Evolutionary conservation across 1,140 invertebrate genomes (phyloP).

Genomic region (Drosophila arizonae): DNA sequence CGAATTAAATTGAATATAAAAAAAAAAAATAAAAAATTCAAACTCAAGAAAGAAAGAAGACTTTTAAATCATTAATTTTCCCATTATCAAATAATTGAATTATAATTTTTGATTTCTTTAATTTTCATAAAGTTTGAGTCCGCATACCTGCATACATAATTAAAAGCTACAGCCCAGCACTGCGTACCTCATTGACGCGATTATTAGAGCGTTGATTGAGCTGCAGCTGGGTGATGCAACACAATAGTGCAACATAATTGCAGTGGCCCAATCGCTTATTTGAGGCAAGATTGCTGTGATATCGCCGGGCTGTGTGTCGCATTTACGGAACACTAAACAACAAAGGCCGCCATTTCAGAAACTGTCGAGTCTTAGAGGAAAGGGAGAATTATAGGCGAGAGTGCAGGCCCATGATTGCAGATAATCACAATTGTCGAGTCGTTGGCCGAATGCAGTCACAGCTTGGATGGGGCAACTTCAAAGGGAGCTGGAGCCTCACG

Average conservation of each 20-base stretch:
- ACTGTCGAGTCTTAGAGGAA: not conserved
- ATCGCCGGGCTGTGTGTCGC: not conserved
- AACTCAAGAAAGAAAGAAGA: too few relatives aligned
- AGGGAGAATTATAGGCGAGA: not conserved
- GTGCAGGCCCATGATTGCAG: constrained; percentile 4
- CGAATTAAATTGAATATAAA: too few relatives aligned
- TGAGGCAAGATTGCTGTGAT: not conserved
- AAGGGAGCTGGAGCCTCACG: constrained; percentile 42
- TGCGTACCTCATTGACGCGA: too few relatives aligned
- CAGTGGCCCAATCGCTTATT: not conserved
- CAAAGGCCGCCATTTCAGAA: not conserved
- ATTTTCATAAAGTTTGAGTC: too few relatives aligned
- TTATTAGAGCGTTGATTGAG: not conserved
- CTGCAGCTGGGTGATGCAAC: not conserved
- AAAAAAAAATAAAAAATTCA: too few relatives aligned
- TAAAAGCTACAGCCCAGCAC: too few relatives aligned
- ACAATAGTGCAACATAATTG: constrained; percentile 1
- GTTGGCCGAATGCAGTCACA: constrained; percentile 44
- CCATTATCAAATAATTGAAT: too few relatives aligned
- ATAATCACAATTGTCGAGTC: constrained; percentile 43
- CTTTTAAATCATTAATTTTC: too few relatives aligned
- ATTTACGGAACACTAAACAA: not conserved
- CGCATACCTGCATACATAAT: too few relatives aligned
- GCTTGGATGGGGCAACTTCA: constrained; percentile 39
- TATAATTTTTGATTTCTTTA: too few relatives aligned